Evolutionary conservation across 92 coral and sea anemone genomes (phyloP), one percentile per base, ranked within the genome.

Genomic region (Siderastrea radians): DNA sequence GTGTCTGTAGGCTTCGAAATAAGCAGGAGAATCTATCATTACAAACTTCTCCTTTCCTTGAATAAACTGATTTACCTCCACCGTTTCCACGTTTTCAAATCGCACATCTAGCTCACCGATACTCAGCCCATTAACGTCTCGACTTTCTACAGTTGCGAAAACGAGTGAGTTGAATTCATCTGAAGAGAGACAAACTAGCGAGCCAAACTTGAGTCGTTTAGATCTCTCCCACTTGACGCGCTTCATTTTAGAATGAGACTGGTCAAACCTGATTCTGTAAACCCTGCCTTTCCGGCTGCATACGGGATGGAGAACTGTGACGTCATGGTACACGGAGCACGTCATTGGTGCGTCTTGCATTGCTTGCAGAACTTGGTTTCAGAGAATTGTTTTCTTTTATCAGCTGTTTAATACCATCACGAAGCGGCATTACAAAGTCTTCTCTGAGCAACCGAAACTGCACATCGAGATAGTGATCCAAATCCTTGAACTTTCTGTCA

Each of bases 401-500:
- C 48, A 93, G 81, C 6, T 91, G 84, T 46, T 77, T 88, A 26
- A 95, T 72, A 10, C 96, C 92, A 6, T 93, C 84, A 61, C 99
- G 92, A 6, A 96, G 90, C 0, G 94, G 95, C 19, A 88, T 91
- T 48, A 95, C 68, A 9, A 91, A 95, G 85, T 96, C 99, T 62
- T 96, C 99, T 19, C 93, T 81, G 3, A 96, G 88, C 52, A 96
- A 82, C 5, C 99, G 96, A 77, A 95, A 96, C 88, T 96, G 99
- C 13, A 96, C 96, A 74, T 96, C 99, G 2, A 96, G 91, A 55
- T 96, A 96, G 53, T 96, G 99, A n/a, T 95, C 93, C 47, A 95
- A 91, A 74, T 84, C 75, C 4, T 78, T 72, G 73, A 77, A 96
- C 65, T 89, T 84, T 49, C 84, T 86, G 49, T 93, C 93, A 2